Conservation (phyloP, 2,113 vertebrate species). For the Romanogobio albipinnatus region DNA sequence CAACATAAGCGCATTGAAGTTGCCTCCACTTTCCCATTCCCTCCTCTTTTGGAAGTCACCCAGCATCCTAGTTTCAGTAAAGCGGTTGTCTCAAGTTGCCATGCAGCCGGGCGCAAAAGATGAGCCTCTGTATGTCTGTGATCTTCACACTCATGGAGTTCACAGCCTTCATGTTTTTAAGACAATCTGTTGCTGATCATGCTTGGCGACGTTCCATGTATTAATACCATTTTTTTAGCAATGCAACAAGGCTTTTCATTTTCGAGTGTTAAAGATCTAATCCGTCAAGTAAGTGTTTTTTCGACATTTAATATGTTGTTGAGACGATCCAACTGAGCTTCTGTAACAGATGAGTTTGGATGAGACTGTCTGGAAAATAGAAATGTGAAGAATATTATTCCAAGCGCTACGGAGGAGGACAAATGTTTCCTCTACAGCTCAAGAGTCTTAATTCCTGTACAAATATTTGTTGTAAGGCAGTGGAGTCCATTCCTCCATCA, state of each 20-base stretch:
- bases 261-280: constrained; percentile 18
- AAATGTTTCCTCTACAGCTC: constrained; percentile 50
- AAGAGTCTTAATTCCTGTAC: constrained; percentile 43
- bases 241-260: background rate
- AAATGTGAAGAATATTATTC: constrained; percentile 42
- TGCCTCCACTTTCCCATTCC: constrained; percentile 21
- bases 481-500: constrained; percentile 27
- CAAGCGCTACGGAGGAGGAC: constrained; percentile 38
- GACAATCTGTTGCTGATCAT: background rate
- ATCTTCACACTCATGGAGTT: constrained; percentile 22
- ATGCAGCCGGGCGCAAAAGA: constrained; percentile 8
- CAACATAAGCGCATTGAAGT: constrained; percentile 44
- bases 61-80: constrained; percentile 23
- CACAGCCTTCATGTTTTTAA: constrained; percentile 11
- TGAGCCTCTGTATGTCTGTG: constrained; percentile 22
- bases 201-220: background rate
- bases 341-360: constrained; percentile 35
- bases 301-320: constrained; percentile 39
- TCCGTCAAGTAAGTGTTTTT: background rate
- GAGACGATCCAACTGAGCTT: constrained; percentile 31
- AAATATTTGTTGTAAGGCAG: constrained; percentile 46
- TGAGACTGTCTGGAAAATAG: constrained; percentile 31
- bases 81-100: constrained; percentile 37
- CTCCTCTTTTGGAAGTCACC: constrained; percentile 35
- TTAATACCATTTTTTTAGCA: constrained; percentile 13